Evolutionary conservation across 2,888 invertebrate species (phyloP).

Genomic region (Hydrotaea diabolus): DNA sequence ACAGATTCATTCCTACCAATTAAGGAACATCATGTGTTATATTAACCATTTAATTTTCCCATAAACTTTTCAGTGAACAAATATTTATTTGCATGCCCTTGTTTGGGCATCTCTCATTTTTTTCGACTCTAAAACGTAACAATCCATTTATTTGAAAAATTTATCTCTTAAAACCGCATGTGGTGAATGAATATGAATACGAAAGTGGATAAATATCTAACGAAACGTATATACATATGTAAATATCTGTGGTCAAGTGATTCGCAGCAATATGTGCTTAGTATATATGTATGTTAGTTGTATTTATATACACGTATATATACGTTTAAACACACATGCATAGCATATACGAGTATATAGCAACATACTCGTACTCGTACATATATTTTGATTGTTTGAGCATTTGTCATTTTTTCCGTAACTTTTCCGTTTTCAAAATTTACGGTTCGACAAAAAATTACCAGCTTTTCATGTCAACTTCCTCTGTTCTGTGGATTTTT

Average conservation of each 20-base stretch:
- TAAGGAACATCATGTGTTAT: constrained; percentile 1
- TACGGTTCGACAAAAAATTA: background rate
- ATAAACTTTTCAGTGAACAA: constrained; percentile 19
- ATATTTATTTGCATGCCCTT: background rate
- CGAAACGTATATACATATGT: background rate
- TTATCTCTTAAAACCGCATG: constrained; percentile 49
- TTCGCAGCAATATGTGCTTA: too few relatives aligned
- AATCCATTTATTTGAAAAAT: constrained; percentile 50
- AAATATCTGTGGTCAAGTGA: too few relatives aligned
- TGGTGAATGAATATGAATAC: constrained; percentile 54
- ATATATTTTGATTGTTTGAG: too few relatives aligned
- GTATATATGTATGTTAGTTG: too few relatives aligned
- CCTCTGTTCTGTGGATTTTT: background rate
- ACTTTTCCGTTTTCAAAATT: background rate
- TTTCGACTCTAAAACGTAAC: constrained; percentile 13
- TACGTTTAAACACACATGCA: too few relatives aligned
- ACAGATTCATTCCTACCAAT: background rate
- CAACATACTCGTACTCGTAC: too few relatives aligned
- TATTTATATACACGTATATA: too few relatives aligned
- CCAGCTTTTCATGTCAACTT: constrained; percentile 15
- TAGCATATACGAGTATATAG: too few relatives aligned
- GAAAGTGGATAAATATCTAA: background rate
- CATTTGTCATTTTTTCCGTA: constrained; percentile 6
- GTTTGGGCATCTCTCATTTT: background rate
- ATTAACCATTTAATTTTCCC: constrained; percentile 21